Evolutionary conservation across 2,113 vertebrate genomes (phyloP).

Genomic region (Gadus chalcogrammus): DNA sequence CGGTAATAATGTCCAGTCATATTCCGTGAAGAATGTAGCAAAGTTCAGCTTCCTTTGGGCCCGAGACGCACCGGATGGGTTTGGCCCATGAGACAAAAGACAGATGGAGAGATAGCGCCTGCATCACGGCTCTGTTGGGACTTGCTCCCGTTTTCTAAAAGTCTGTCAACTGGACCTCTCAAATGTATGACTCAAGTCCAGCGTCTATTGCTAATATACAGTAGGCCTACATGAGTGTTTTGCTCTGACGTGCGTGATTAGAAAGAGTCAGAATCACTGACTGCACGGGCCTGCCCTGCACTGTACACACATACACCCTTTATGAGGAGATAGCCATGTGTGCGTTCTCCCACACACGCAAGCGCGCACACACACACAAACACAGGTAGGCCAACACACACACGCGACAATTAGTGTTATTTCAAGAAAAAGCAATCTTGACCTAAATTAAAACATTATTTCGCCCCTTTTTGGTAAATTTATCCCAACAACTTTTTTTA

Average conservation of each 20-base stretch:
- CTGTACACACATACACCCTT: not conserved
- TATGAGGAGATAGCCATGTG: not conserved
- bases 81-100: too few relatives aligned
- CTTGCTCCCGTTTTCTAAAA: not conserved
- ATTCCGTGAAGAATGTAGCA: too few relatives aligned
- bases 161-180: not conserved
- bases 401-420: not conserved
- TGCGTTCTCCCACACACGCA: not conserved
- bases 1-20: too few relatives aligned
- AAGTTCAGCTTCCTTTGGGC: too few relatives aligned
- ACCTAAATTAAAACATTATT: too few relatives aligned
- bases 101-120: not conserved
- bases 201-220: not conserved
- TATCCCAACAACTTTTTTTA: too few relatives aligned
- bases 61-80: too few relatives aligned
- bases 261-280: not conserved
- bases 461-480: too few relatives aligned
- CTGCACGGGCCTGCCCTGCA: not conserved
- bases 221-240: not conserved
- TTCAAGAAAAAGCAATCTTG: too few relatives aligned
- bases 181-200: not conserved
- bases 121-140: not conserved
- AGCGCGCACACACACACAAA: not conserved
- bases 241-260: not conserved
- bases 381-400: not conserved